Percentiles rank a stretch among this genome's conserved stretches.
Evolutionary conservation across 2,797 vertebrate species (phyloP).

Genomic region (Limosa lapponica): DNA sequence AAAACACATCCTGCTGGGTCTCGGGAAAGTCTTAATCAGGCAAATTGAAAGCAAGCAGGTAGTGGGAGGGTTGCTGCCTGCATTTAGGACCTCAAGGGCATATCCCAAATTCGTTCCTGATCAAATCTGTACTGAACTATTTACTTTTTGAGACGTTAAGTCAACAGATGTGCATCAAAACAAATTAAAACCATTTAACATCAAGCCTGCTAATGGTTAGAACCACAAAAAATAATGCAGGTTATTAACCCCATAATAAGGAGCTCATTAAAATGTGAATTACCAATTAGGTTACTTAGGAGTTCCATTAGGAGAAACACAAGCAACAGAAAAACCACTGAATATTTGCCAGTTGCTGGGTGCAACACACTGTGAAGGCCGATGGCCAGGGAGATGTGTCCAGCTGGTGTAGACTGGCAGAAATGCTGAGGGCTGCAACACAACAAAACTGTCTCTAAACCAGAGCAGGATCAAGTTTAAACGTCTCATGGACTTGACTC

Average conservation of each 20-base stretch:
- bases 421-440: neutral
- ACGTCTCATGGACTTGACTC: neutral
- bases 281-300: constrained; percentile 40
- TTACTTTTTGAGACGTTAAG: neutral
- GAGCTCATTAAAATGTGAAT: constrained; percentile 58
- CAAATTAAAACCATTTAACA: constrained; percentile 44
- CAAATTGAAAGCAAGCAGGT: neutral
- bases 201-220: constrained; percentile 25
- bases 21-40: constrained; percentile 14
- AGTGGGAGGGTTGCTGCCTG: constrained; percentile 21
- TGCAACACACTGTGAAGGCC: neutral
- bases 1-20: neutral
- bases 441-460: neutral
- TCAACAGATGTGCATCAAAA: constrained; percentile 59
- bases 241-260: constrained; percentile 53
- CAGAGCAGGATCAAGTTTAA: neutral
- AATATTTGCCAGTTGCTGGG: constrained; percentile 2
- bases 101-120: neutral
- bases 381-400: neutral
- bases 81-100: constrained; percentile 22
- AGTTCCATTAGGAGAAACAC: constrained; percentile 22
- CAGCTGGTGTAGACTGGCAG: neutral
- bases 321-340: constrained; percentile 4
- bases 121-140: constrained; percentile 26
- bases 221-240: constrained; percentile 35